A percentile compares a stretch with the other conserved stretches of the same genome.
Conservation (phyloP, 2,888 invertebrate genomes). For the Sylvicola fuscatus region DNA sequence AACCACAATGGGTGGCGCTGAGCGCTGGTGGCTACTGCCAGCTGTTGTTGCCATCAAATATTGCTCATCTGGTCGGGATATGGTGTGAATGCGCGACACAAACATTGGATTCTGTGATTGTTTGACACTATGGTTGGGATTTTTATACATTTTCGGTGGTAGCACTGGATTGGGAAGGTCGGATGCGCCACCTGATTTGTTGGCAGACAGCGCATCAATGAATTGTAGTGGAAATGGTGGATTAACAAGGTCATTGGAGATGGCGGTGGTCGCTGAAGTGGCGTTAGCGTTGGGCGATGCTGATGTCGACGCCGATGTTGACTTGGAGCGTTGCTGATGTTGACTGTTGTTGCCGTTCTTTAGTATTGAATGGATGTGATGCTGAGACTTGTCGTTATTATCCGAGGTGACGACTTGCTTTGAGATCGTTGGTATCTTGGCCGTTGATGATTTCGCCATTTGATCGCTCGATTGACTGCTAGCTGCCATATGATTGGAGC, state of each 20-base stretch:
- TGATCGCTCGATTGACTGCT: too few relatives aligned
- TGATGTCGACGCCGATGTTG: conserved; percentile 1
- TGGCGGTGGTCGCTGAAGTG: neutral
- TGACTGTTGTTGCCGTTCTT: conserved; percentile 6
- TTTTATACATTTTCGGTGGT: conserved; percentile 26
- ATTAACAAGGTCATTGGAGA: neutral
- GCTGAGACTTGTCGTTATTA: conserved; percentile 3
- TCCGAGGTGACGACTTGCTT: conserved; percentile 19
- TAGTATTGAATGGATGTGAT: conserved; percentile 9
- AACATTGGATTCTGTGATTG: conserved; percentile 7
- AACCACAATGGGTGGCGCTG: too few relatives aligned
- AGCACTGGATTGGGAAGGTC: conserved; percentile 15
- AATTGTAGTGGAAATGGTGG: conserved; percentile 10
- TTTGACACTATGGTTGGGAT: conserved; percentile 7
- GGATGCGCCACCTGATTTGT: too few relatives aligned
- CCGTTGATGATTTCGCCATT: too few relatives aligned
- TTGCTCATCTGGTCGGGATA: conserved; percentile 9
- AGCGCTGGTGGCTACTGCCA: too few relatives aligned
- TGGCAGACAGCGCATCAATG: conserved; percentile 9
- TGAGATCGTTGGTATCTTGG: conserved; percentile 22
- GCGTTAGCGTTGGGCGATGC: neutral
- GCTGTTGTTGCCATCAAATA: neutral
- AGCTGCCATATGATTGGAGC: too few relatives aligned
- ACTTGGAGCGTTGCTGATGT: conserved; percentile 1
- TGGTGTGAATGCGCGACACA: conserved; percentile 10